These are phyloP conservation scores for Ariolimax columbianus DNA, from an alignment of 2,888 invertebrate genomes.

Conservation along the genomic window DNA sequence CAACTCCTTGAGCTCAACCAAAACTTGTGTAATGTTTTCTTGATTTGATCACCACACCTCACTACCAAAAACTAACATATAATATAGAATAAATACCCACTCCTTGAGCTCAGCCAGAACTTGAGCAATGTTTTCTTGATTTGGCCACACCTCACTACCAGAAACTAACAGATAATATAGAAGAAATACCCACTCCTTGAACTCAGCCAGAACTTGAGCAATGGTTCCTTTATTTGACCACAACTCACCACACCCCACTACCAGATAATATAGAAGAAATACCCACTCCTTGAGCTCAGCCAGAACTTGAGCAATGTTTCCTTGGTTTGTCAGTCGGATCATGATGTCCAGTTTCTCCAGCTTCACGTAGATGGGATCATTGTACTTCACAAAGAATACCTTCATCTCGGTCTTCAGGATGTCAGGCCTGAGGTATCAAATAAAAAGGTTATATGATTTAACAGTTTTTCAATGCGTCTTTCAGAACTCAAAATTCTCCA, in stretches of 20 bases:
- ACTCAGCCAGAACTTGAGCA: slow-evolving; percentile 93
- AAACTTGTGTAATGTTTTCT: slow-evolving; percentile 94
- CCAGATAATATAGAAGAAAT: slow-evolving; percentile 91
- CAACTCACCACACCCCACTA: too few species aligned
- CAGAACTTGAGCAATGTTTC: slow-evolving; percentile 95
- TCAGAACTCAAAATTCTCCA: too few species aligned
- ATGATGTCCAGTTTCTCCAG: slow-evolving; percentile 99
- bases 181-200: slow-evolving; percentile 86
- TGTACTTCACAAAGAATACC: slow-evolving; percentile 99
- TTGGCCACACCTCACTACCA: too few species aligned
- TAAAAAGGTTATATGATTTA: too few species aligned
- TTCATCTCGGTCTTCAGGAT: slow-evolving; percentile 99
- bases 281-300: slow-evolving; percentile 94
- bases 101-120: slow-evolving; percentile 96
- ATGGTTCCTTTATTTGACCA: slow-evolving; percentile 98
- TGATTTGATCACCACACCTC: too few species aligned
- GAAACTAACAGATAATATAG: too few species aligned
- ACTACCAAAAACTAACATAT: too few species aligned
- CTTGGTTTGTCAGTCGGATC: slow-evolving; percentile 97
- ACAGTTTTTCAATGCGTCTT: too few species aligned
- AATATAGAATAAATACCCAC: slow-evolving; percentile 64
- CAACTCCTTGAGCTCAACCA: slow-evolving; percentile 96
- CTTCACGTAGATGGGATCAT: slow-evolving; percentile 99
- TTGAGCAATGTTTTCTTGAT: slow-evolving; percentile 98
- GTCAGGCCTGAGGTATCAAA: too few species aligned